Conservation (phyloP, 2,113 vertebrate species). For the Lophotis ruficrista region DNA sequence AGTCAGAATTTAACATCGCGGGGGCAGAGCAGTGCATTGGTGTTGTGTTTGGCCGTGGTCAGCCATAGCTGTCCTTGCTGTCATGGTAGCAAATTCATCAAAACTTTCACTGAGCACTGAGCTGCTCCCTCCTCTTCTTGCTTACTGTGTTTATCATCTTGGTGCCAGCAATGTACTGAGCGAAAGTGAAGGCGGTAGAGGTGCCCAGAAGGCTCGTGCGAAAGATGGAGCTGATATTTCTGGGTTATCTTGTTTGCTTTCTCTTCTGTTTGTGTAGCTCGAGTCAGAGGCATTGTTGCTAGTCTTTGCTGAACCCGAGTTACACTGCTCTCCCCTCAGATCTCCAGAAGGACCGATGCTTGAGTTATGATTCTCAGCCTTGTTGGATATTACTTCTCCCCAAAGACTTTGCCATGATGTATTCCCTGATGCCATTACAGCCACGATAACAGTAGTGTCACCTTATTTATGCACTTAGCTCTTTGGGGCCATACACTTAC, state of each 20-base stretch:
- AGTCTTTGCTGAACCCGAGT: neutral
- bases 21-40: neutral
- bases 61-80: neutral
- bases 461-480: neutral
- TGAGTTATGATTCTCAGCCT: neutral
- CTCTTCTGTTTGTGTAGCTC: neutral
- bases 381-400: neutral
- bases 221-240: neutral
- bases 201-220: neutral
- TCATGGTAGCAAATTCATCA: neutral
- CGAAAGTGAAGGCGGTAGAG: neutral
- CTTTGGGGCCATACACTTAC: neutral
- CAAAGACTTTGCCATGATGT: neutral
- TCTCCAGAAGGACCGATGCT: neutral
- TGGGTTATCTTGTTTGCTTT: constrained; percentile 17
- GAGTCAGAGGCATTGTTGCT: neutral
- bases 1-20: neutral
- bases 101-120: neutral
- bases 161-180: neutral
- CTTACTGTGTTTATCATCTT: neutral
- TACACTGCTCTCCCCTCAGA: neutral
- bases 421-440: neutral
- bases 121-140: neutral
- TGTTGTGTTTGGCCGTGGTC: neutral
- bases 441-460: neutral